Percentiles rank a stretch among this genome's conserved stretches.
Conservation (phyloP, 2,888 invertebrate species). For the Rhodophaea formosa region DNA sequence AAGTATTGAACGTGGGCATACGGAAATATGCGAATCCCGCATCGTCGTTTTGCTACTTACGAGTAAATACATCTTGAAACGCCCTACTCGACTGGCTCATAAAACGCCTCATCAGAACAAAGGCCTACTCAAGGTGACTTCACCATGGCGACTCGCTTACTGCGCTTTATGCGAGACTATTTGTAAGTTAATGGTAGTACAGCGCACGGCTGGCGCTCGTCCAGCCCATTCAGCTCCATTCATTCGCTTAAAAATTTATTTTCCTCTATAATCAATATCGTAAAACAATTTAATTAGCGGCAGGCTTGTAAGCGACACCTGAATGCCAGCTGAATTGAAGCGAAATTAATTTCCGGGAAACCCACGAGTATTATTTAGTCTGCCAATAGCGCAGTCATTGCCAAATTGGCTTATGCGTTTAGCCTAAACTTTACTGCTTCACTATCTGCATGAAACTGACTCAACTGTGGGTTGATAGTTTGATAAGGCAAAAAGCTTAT, state of each 20-base stretch:
- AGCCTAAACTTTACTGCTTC: neutral
- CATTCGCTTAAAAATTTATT: constrained; percentile 45
- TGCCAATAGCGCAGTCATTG: constrained; percentile 4
- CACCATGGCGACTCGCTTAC: too few relatives aligned
- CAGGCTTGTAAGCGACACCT: constrained; percentile 1
- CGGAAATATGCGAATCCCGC: too few relatives aligned
- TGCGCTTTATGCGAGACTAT: too few relatives aligned
- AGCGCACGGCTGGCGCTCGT: constrained; percentile 39
- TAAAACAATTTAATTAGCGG: constrained; percentile 19
- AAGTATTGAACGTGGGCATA: too few relatives aligned
- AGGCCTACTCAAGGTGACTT: too few relatives aligned
- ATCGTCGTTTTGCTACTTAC: too few relatives aligned
- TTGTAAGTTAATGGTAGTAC: neutral
- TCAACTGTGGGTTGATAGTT: neutral
- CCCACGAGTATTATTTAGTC: constrained; percentile 6
- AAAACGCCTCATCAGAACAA: too few relatives aligned
- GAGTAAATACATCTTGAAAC: too few relatives aligned
- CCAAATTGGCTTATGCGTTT: constrained; percentile 12
- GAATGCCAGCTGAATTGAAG: constrained; percentile 8
- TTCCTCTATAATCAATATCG: constrained; percentile 33
- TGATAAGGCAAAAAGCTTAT: neutral
- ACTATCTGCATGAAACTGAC: neutral
- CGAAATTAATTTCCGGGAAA: constrained; percentile 9
- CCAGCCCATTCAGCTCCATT: constrained; percentile 37
- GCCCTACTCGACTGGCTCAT: too few relatives aligned